A percentile compares a stretch with the other conserved stretches of the same genome.
Evolutionary conservation across 2,797 vertebrate genomes (phyloP).

Genomic region (Gymnopithys bicolor): DNA sequence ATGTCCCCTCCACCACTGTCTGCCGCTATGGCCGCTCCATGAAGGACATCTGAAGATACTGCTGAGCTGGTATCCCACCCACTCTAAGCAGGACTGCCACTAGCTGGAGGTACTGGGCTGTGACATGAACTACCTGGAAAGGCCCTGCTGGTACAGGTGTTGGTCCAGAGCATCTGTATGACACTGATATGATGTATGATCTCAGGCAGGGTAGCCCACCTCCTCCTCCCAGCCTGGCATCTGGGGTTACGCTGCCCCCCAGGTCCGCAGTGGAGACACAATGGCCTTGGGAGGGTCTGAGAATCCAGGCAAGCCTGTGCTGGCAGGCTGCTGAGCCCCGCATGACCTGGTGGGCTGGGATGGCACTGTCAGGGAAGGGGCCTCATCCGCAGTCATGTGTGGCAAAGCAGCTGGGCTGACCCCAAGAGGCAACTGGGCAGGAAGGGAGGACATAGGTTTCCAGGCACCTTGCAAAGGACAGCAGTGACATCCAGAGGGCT

Average conservation of each 20-base stretch:
- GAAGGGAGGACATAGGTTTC: not conserved
- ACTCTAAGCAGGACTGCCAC: rapidly evolving
- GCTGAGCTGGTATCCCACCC: rapidly evolving
- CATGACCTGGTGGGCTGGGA: rapidly evolving
- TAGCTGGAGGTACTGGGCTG: too few relatives aligned
- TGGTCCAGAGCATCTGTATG: not conserved
- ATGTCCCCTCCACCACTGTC: rapidly evolving
- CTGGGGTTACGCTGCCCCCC: not conserved
- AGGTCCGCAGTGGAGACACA: rapidly evolving
- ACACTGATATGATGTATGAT: not conserved
- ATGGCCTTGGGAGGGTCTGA: not conserved
- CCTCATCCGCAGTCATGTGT: rapidly evolving
- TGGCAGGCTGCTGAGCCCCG: rapidly evolving
- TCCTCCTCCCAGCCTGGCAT: not conserved
- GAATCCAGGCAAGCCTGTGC: not conserved
- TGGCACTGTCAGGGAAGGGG: not conserved
- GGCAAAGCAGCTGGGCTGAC: not conserved
- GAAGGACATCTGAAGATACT: not conserved
- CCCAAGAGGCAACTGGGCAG: rapidly evolving
- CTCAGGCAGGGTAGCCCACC: not conserved
- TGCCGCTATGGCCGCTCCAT: rapidly evolving
- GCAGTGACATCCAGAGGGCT: slow-evolving; percentile 21
- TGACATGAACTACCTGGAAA: not conserved
- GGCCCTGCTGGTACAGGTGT: too few relatives aligned
- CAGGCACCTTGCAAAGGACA: not conserved